A percentile compares a stretch with the other conserved stretches of the same genome.
These are phyloP conservation scores for Phenganax marumi DNA, from an alignment of 92 coral and sea anemone species.

Conservation along the genomic window DNA sequence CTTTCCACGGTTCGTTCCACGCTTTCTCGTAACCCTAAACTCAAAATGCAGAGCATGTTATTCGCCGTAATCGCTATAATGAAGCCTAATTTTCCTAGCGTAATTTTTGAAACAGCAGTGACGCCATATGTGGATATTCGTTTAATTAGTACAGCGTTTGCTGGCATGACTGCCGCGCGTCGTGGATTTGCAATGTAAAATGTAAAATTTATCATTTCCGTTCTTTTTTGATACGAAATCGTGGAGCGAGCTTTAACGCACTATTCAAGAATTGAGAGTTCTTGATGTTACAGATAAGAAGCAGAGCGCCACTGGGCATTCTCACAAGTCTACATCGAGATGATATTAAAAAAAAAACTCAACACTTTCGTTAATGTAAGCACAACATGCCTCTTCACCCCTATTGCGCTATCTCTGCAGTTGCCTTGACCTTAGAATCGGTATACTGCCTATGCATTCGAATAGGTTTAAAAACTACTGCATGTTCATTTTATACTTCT, in stretches of 20 bases:
- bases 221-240: neutral
- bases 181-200: slow-evolving; percentile 16
- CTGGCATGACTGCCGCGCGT: neutral
- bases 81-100: neutral
- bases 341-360: too few relatives aligned
- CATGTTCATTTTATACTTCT: too few relatives aligned
- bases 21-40: too few relatives aligned
- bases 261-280: neutral
- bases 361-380: too few relatives aligned
- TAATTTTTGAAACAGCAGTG: neutral
- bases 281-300: neutral
- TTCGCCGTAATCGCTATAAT: neutral
- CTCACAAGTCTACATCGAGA: too few relatives aligned
- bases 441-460: too few relatives aligned
- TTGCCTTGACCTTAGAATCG: too few relatives aligned
- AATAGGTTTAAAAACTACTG: too few relatives aligned
- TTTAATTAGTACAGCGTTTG: slow-evolving; percentile 3
- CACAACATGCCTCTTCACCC: too few relatives aligned
- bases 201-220: slow-evolving; percentile 16
- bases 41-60: neutral
- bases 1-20: neutral
- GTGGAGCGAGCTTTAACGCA: slow-evolving; percentile 1
- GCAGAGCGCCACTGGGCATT: too few relatives aligned
- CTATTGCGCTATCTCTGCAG: too few relatives aligned
- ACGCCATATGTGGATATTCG: slow-evolving; percentile 21